Percentiles rank a stretch among this genome's conserved stretches.
Evolutionary conservation across 2,888 invertebrate species (phyloP).

Genomic region (Aelia acuminata): DNA sequence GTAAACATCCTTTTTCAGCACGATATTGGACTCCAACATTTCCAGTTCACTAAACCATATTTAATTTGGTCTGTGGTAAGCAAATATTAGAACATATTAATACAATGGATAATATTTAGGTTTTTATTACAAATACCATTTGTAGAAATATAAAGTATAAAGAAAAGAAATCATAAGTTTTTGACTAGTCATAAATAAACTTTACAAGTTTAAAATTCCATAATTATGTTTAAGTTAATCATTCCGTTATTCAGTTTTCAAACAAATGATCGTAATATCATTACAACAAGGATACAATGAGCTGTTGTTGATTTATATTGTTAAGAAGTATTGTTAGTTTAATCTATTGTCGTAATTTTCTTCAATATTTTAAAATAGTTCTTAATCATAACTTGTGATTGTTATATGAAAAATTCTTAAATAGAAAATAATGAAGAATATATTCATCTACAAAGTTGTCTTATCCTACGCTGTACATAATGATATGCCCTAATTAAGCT

Average conservation of each 20-base stretch:
- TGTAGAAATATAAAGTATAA: not conserved
- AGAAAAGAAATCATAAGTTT: not conserved
- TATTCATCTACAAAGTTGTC: conserved; percentile 47
- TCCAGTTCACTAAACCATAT: not conserved
- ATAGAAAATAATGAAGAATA: not conserved
- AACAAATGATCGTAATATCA: not conserved
- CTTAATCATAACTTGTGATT: not conserved
- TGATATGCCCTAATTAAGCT: conserved; percentile 51
- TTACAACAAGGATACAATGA: not conserved
- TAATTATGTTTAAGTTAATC: no score
- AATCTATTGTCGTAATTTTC: not conserved
- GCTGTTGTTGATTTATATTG: not conserved
- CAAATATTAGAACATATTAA: not conserved
- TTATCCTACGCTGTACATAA: conserved; percentile 50
- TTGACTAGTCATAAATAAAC: not conserved
- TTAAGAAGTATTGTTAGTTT: not conserved
- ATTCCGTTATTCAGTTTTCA: not conserved
- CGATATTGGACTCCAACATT: no score
- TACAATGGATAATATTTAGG: not conserved
- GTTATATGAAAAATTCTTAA: not conserved
- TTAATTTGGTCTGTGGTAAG: not conserved
- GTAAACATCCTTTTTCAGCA: no score
- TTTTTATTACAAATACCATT: not conserved
- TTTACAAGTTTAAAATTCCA: no score
- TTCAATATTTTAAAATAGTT: not conserved